Evolutionary conservation across 2,797 vertebrate species (phyloP), one percentile per base, ranked within the genome.

Genomic region (Anabas testudineus): DNA sequence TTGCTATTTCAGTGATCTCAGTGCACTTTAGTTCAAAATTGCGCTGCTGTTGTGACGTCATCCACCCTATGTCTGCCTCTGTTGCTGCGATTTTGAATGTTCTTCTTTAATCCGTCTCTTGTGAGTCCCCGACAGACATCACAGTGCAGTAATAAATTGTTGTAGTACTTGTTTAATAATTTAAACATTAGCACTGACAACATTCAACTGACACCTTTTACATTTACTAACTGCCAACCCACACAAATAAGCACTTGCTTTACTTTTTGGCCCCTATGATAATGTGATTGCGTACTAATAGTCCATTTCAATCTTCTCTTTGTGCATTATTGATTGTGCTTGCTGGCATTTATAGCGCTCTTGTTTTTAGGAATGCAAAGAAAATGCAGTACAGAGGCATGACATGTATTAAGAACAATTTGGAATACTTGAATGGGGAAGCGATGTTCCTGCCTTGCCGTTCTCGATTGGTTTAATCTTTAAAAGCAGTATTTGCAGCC

Each of bases 381-480:
- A 66, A 56, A 64, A 63, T 67, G 42, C 48, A 19, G 64, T 59
- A 78, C 62, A 55, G 75, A 28, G 26, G 6, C 26, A 28, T 71
- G 51, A n/a, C n/a, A n/a, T n/a, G n/a, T n/a, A n/a, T n/a, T 60
- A 51, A 32, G 36, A 49, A 59, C 62, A 55, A 74, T 67, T 58
- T 86, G 52, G 36, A 89, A 91, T 74, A 82, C 77, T 73, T 78
- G 71, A 84, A 89, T 24, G 85, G 82, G 69, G 62, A 72, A 42
- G 45, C 60, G 52, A 78, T 67, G 82, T 78, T 39, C 6, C 18
- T 36, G 84, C 90, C 72, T 78, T 45, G 74, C 64, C 45, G 77
- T 24, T 21, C 42, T 83, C 80, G 80, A 89, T 41, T 81, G 80
- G 69, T 65, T 80, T 67, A 56, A 74, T 82, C 72, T 90, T 92